Percentiles rank a stretch among this genome's conserved stretches.
These are phyloP conservation scores for Elgonia sp. DNA, from an alignment of 2,888 invertebrate genomes.

Conservation along the genomic window DNA sequence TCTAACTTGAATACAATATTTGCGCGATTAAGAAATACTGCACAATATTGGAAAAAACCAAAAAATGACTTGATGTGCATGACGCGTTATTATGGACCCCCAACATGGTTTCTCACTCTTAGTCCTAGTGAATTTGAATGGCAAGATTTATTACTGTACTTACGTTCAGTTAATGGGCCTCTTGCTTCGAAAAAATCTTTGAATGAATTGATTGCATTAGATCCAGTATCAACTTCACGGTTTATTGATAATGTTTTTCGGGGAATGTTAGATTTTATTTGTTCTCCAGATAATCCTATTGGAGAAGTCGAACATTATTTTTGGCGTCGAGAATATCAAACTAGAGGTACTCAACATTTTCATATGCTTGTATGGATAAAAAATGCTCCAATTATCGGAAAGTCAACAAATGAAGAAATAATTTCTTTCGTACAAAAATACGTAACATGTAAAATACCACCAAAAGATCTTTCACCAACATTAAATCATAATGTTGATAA, in stretches of 20 bases:
- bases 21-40: slow-evolving; percentile 20
- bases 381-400: background rate
- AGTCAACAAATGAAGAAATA: background rate
- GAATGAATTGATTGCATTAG: background rate
- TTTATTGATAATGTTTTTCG: background rate
- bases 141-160: background rate
- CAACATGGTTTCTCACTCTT: too few species aligned
- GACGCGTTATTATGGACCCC: too few species aligned
- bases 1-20: slow-evolving; percentile 73
- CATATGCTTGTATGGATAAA: background rate
- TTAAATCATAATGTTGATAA: background rate
- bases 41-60: too few species aligned
- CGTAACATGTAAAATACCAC: background rate
- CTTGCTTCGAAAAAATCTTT: too few species aligned
- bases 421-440: background rate
- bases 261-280: background rate
- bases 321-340: too few species aligned
- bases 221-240: background rate
- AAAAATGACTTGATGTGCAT: too few species aligned
- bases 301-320: background rate
- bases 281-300: slow-evolving; percentile 38
- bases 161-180: too few species aligned
- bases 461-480: background rate
- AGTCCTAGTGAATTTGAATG: too few species aligned
- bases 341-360: background rate